Percentiles rank a stretch among this genome's conserved stretches.
Evolutionary conservation across 2,888 invertebrate species (phyloP).

Genomic region (Chrysodeixis includens): DNA sequence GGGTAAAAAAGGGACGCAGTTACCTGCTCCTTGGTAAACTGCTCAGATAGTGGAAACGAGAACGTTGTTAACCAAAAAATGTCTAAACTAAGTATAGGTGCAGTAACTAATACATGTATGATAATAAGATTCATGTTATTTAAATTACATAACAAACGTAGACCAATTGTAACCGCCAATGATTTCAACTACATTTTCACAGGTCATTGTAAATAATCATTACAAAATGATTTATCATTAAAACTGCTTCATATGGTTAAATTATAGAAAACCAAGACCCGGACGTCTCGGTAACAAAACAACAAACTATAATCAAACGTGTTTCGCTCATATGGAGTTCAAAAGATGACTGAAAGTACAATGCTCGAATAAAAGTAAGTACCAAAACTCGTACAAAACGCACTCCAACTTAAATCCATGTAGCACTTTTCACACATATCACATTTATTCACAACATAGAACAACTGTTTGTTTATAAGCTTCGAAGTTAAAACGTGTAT

Average conservation of each 20-base stretch:
- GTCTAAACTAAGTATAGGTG: constrained; percentile 5
- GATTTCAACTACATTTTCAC: constrained; percentile 64
- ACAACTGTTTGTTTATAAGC: constrained; percentile 73
- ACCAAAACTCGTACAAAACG: constrained; percentile 70
- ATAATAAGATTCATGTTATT: background rate
- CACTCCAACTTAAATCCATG: constrained; percentile 68
- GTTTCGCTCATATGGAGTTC: constrained; percentile 80
- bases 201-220: constrained; percentile 44
- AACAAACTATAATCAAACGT: constrained; percentile 85
- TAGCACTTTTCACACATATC: constrained; percentile 72
- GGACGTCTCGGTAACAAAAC: constrained; percentile 86
- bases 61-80: constrained; percentile 26
- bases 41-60: constrained; percentile 29
- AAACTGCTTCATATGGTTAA: constrained; percentile 62
- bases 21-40: constrained; percentile 74
- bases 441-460: constrained; percentile 72
- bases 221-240: constrained; percentile 48
- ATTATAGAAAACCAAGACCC: constrained; percentile 74
- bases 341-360: constrained; percentile 71
- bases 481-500: constrained; percentile 69
- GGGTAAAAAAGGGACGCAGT: constrained; percentile 81
- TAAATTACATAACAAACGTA: constrained; percentile 10
- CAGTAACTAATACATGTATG: background rate
- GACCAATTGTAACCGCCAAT: constrained; percentile 57
- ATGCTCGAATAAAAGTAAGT: constrained; percentile 68